Percentiles rank a stretch among this genome's conserved stretches.
phyloP scores from a whole-genome alignment of 1,140 invertebrate species.

The Lucilia sericata region DNA sequence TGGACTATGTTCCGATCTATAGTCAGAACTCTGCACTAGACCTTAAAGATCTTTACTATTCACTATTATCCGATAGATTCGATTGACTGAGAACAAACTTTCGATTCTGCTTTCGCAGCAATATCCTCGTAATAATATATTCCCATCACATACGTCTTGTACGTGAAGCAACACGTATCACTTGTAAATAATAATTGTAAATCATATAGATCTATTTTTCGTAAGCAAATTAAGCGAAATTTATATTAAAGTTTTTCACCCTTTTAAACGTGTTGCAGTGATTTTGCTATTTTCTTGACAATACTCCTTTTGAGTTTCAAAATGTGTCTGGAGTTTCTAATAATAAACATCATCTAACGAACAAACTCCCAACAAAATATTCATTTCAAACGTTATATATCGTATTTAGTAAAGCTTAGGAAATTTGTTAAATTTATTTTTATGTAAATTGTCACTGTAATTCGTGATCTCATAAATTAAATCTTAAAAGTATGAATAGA shows the following conservation, averaged over 20 bases:
- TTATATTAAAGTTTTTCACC: slow-evolving; percentile 8
- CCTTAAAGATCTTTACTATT: no score
- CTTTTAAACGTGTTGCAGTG: not conserved
- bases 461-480: slow-evolving; percentile 43
- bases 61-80: no score
- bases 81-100: no score
- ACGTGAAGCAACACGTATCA: not conserved
- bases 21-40: no score
- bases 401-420: slow-evolving; percentile 24
- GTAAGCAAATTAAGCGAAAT: not conserved
- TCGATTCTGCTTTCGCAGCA: not conserved
- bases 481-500: slow-evolving; percentile 24
- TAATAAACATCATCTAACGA: not conserved
- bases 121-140: not conserved
- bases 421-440: slow-evolving; percentile 44
- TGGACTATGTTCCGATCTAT: no score
- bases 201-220: not conserved
- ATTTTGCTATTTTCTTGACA: not conserved
- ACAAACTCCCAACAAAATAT: not conserved
- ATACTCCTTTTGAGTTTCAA: not conserved
- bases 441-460: slow-evolving; percentile 41
- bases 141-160: not conserved
- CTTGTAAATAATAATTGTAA: not conserved
- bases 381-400: not conserved
- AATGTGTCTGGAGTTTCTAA: not conserved